phyloP scores from a whole-genome alignment of 1,140 invertebrate species.

The Argopecten irradians region DNA sequence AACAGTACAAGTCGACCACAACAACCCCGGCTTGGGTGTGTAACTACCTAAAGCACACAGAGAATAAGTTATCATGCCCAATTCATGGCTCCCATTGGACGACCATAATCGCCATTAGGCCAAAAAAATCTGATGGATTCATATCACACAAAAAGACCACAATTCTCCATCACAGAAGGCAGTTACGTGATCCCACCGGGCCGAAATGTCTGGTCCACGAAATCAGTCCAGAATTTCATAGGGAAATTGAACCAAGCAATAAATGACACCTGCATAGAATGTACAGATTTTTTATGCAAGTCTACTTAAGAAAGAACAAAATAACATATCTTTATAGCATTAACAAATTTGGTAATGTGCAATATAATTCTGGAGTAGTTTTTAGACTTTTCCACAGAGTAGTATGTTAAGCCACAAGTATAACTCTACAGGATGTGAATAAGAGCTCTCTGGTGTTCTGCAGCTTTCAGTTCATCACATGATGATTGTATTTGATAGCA shows the following conservation, averaged over 20 bases:
- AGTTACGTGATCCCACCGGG: background rate
- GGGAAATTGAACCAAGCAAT: background rate
- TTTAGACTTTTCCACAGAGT: background rate
- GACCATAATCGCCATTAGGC: conserved; percentile 7
- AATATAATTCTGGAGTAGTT: background rate
- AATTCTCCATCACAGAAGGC: background rate
- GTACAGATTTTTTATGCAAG: background rate
- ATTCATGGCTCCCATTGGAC: background rate
- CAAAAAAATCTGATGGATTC: conserved; percentile 22
- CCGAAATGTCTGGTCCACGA: background rate
- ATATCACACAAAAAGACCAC: conserved; percentile 17
- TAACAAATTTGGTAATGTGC: no score
- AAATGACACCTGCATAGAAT: background rate
- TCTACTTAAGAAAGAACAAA: no score
- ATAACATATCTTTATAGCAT: no score
- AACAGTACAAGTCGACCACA: background rate
- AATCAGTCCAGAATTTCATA: background rate
- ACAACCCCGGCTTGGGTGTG: background rate
- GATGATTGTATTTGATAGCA: background rate
- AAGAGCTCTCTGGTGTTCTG: background rate
- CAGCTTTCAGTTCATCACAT: background rate
- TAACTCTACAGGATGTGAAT: background rate
- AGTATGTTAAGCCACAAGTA: conserved; percentile 3
- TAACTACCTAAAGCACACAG: background rate
- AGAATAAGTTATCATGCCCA: background rate